Base-by-base conservation (phyloP, 2,113 vertebrate genomes). In the Strix aluco region DNA sequence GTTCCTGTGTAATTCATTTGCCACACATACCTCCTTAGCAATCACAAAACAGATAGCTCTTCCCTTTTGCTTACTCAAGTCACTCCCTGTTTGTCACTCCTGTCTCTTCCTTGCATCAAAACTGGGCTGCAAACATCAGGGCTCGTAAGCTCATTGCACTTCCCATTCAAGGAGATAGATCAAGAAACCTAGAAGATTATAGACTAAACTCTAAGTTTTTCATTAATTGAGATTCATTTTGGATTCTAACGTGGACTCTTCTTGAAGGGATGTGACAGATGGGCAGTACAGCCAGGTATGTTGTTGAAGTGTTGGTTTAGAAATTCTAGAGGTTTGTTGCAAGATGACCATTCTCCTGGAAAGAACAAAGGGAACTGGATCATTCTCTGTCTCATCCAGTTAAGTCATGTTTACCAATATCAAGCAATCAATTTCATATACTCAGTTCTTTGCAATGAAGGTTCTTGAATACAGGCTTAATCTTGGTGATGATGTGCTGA, bases 81-180 rank as follows among this genome's bases (percentile, higher is more conserved):
- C 74, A 82, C 70, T 93, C 81, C 73, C 78, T 80, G 90, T 78
- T 91, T 87, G 78, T 81, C 78, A 82, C 11, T 87, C 52, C 2
- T 15, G 36, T 40, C 62, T 78, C 58, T 80, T 55, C 32, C 52
- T 88, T 88, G 58, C 66, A 49, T 81, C 85, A 89, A 73, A 86
- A 54, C 70, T 67, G n/a, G 46, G 55, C 63, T 94, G 69, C 61
- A 92, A 30, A 72, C 40, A 40, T 57, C 32, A 52, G 66, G 26
- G 44, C 42, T 81, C 20, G 11, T 79, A 89, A 74, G 61, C n/a
- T 85, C 23, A 12, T 11, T 88, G 66, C 44, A 40, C 25, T 57
- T 92, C 16, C 12, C 1, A 0, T 63, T 91, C 89, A 74, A 72
- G 42, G n/a, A 85, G 62, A 44, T 16, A 38, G 59, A 29, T 61